Base-by-base conservation (phyloP, 2,888 invertebrate species). In the Habroteleia sp. region DNA sequence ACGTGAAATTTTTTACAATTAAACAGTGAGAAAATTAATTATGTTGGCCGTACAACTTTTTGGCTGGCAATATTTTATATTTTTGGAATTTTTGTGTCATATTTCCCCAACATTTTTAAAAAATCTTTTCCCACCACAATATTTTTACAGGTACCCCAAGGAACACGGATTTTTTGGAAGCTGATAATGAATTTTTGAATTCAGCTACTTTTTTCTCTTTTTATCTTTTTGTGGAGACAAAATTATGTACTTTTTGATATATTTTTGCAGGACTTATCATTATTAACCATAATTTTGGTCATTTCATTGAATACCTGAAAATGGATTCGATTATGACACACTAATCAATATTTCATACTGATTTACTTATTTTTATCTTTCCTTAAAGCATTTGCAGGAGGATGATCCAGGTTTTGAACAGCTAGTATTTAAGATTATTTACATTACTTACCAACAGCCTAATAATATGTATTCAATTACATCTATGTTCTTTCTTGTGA, bases 31-130 rank as follows among this genome's bases (percentile, higher is more conserved):
- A 31, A 39, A 56, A 80, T 5, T 7, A 3, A 11, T 17, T 1
- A 31, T 77, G 80, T 82, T 81, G 79, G 82, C 82, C 82, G 76
- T 56, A 77, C 42, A 63, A 76, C 37, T 77, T 87, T 87, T 88
- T 87, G 88, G 87, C 87, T 88, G 88, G 88, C 85, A 83, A 84
- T 76, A 86, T 88, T 88, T 88, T 88, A 88, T 88, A 88, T 88
- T 88, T 88, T 88, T 88, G 88, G 88, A 86, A 84, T 87, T 86
- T 87, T 87, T 84, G 83, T 80, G 81, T 74, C 81, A 76, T 69
- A 16, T 52, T 29, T 54, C 31, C 56, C 71, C 63, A 16, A 33
- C 17, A 54, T 73, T 62, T 74, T 68, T 8, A 65, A 60, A 78
- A 74, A 74, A 75, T 16, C 52, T 74, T 42, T 66, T 73, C 78